Base-by-base conservation (phyloP, 1,140 invertebrate genomes). In the Lamellibrachia luymesi region DNA sequence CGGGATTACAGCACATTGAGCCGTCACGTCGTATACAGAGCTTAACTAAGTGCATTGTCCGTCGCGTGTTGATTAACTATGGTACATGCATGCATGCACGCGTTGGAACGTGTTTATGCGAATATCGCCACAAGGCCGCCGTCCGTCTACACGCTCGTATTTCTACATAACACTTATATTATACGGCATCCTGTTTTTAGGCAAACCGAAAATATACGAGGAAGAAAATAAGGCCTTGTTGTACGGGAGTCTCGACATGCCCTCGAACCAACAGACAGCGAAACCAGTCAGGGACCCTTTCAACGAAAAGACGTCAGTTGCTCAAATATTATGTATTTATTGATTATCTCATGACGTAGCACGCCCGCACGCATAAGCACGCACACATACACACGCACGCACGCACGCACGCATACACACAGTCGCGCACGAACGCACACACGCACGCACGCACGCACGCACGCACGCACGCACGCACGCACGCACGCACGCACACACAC, bases 221-320 rank as follows among this genome's bases (percentile, higher is more conserved):
- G 38, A 50, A 91, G 91, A 91, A 13, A 51, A 50, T 13, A 50
- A 91, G 49, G 92, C 50, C 4, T 64, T 92, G 27, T 50, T 51
- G 27, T 92, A 92, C 51, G 92, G 92, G 17, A 51, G 50, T 50
- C 7, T 10, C 50, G 50, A 92, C 22, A 38, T 92, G 50, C 92
- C 92, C 38, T n/a, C 38, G 27, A 64, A 51, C n/a, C 10, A 92
- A n/a, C 50, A 89, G 17, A 52, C 50, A 17, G 8, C 25, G 38
- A 51, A 52, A 92, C 92, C 92, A 52, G 56, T 92, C 10, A 50
- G 92, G 52, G 92, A 92, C n/a, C 92, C 92, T 4, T 92, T 92
- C 56, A 2, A 92, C 52, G 92, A 92, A 56, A 92, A 92, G n/a
- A 92, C 92, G 92, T 92, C 7, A n/a, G 92, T 92, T 80, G 64